Percentiles rank a stretch among this genome's conserved stretches.
Conservation (phyloP, 1,140 invertebrate species). For the Listronotus oregonensis region DNA sequence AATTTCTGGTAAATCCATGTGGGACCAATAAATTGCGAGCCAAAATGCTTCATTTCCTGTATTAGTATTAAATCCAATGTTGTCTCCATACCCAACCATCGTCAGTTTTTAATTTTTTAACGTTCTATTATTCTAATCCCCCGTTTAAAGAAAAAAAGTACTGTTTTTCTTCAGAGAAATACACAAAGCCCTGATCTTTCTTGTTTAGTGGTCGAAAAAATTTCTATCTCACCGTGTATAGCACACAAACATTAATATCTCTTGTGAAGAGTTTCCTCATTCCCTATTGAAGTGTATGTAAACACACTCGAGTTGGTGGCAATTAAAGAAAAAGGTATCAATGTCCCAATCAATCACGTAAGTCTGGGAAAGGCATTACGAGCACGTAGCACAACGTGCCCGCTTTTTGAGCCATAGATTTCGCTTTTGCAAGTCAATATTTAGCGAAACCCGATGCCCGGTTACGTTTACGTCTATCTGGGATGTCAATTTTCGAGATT, state of each 20-base stretch:
- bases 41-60: too few relatives aligned
- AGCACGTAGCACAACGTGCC: slow-evolving; percentile 28
- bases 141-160: too few relatives aligned
- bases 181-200: too few relatives aligned
- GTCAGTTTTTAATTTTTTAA: too few relatives aligned
- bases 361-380: slow-evolving; percentile 24
- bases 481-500: slow-evolving; percentile 17
- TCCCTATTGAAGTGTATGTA: slow-evolving; percentile 18
- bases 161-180: too few relatives aligned
- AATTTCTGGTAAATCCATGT: too few relatives aligned
- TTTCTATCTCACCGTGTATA: too few relatives aligned
- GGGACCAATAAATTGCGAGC: too few relatives aligned
- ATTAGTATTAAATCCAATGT: too few relatives aligned
- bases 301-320: slow-evolving; percentile 29
- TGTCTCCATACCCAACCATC: too few relatives aligned
- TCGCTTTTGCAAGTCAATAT: slow-evolving; percentile 31
- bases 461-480: slow-evolving; percentile 12
- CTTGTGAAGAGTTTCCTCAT: neutral
- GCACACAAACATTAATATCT: slow-evolving; percentile 16
- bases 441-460: slow-evolving; percentile 21
- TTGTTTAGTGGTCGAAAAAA: too few relatives aligned
- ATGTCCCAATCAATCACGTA: slow-evolving; percentile 34
- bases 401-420: slow-evolving; percentile 28
- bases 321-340: slow-evolving; percentile 36
- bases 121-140: too few relatives aligned